Base-by-base conservation (phyloP, 1,140 invertebrate genomes). In the Plectrocnemia conspersa region DNA sequence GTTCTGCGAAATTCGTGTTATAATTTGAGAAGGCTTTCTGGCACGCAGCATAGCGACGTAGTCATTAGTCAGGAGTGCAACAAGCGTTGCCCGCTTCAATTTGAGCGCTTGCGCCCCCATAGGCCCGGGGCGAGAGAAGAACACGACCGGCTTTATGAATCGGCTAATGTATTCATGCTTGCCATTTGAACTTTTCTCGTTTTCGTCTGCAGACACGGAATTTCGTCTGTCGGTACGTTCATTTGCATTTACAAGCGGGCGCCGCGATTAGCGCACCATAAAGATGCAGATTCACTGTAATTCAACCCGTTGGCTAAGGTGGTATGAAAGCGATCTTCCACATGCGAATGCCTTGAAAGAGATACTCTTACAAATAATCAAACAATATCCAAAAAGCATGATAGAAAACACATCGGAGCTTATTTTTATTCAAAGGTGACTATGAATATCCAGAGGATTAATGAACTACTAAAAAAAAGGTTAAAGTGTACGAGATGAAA, bases 121-220 rank as follows among this genome's bases (percentile, higher is more conserved):
- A 16, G 23, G 19, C 25, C 13, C 6, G 7, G 7, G 29, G 21
- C 45, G 35, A 45, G 41, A 36, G 46, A 24, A 9, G 49, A 24
- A 46, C 49, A 33, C n/a, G 48, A 27, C 44, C n/a, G 56, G 25
- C 19, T 35, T 42, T 35, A 54, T 49, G 56, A 58, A 54, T 58
- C 50, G 35, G 18, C 44, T 53, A 59, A 59, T 59, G 25, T 59
- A 59, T 59, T 59, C 57, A 59, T 59, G 44, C 47, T 54, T 45
- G 57, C 52, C 52, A 55, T 59, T 59, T 49, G 27, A 55, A 59
- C 57, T 59, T 59, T 59, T 59, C 57, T 59, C 57, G 52, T 54
- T 59, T 45, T 54, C 49, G 32, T 48, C 25, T 53, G 15, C 33
- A 35, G 44, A 47, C 22, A 15, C 23, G 29, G 27, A 58, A 38